These are phyloP conservation scores for Sebastes matsubarae DNA, from an alignment of 2,797 vertebrate species.

Conservation along the genomic window DNA sequence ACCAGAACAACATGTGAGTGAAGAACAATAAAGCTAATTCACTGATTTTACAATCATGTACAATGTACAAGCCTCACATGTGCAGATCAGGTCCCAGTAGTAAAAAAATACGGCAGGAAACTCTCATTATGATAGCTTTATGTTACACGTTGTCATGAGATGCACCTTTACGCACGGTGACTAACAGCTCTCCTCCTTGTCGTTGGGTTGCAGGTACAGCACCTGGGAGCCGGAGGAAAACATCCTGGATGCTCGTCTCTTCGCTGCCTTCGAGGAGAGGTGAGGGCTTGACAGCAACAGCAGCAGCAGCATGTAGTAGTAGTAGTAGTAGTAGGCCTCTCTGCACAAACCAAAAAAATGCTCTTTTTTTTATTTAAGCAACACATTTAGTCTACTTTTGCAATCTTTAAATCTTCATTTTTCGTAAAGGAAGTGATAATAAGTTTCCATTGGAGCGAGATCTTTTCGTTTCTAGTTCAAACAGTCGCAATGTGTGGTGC, in stretches of 20 bases:
- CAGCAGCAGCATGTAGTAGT: background rate
- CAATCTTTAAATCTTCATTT: background rate
- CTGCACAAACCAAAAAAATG: background rate
- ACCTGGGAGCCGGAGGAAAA: slow-evolving; percentile 99
- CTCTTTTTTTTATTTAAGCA: background rate
- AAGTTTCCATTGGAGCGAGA: background rate
- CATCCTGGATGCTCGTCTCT: slow-evolving; percentile 94
- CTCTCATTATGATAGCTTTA: no score
- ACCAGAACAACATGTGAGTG: no score
- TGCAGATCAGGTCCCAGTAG: no score
- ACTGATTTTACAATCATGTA: no score
- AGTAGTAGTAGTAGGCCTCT: slow-evolving; percentile 54
- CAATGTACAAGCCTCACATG: no score
- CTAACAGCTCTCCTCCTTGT: background rate
- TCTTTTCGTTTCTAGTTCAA: background rate
- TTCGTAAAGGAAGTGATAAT: background rate
- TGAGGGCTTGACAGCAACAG: slow-evolving; percentile 76
- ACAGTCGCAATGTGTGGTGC: background rate
- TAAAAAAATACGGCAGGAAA: no score
- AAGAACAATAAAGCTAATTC: no score
- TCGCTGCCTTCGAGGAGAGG: slow-evolving; percentile 97
- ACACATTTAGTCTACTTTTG: background rate
- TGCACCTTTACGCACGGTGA: background rate
- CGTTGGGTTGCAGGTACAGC: slow-evolving; percentile 87
- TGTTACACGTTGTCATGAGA: background rate